Percentiles rank a stretch among this genome's conserved stretches.
Conservation (phyloP, 2,888 invertebrate genomes). For the Clitarchus hookeri region DNA sequence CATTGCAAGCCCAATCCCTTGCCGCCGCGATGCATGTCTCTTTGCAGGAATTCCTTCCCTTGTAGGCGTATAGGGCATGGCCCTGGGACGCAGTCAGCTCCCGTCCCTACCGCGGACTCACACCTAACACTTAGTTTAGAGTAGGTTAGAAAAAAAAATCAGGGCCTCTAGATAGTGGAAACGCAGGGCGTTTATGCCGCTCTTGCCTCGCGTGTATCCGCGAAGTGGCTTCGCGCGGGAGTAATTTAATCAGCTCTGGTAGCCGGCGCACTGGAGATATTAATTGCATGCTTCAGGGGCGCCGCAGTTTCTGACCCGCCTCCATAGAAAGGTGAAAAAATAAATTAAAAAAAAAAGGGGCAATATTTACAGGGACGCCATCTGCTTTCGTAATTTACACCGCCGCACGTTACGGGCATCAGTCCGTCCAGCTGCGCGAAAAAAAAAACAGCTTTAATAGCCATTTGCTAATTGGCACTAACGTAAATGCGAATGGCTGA, state of each 20-base stretch:
- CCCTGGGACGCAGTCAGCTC: too few relatives aligned
- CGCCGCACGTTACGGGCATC: not conserved
- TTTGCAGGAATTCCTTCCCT: too few relatives aligned
- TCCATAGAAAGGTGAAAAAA: too few relatives aligned
- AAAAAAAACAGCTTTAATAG: not conserved
- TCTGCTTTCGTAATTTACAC: constrained; percentile 3
- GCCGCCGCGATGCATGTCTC: too few relatives aligned
- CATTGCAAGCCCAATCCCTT: too few relatives aligned
- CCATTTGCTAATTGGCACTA: not conserved
- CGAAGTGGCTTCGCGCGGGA: not conserved
- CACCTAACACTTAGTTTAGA: too few relatives aligned
- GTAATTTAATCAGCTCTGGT: not conserved
- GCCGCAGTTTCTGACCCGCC: not conserved
- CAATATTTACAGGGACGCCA: constrained; percentile 7
- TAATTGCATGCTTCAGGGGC: not conserved
- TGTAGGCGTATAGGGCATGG: too few relatives aligned
- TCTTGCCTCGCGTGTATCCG: not conserved
- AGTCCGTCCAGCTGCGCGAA: not conserved
- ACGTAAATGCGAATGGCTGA: not conserved
- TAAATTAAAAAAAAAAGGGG: not conserved
- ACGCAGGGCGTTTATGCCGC: not conserved
- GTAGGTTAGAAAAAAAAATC: too few relatives aligned
- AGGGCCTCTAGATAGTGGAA: too few relatives aligned
- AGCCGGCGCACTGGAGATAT: not conserved
- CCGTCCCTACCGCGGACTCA: too few relatives aligned